Percentiles rank a stretch among this genome's conserved stretches.
phyloP scores from a whole-genome alignment of 2,113 vertebrate species.

The Lampris incognitus region DNA sequence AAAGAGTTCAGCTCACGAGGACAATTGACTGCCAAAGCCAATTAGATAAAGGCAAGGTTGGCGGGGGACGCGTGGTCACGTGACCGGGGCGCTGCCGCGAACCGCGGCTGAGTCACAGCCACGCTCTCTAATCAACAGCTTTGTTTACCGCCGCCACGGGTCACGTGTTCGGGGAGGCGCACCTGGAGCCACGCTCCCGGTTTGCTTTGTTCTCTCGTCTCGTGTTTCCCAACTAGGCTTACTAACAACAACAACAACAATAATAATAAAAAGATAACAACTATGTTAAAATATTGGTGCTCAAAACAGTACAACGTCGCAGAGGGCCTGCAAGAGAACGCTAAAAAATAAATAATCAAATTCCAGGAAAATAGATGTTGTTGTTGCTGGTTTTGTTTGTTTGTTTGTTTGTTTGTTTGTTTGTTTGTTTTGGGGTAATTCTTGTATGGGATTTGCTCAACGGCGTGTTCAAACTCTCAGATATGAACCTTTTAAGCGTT shows the following conservation, averaged over 20 bases:
- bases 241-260: no score
- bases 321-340: not conserved
- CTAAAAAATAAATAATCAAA: not conserved
- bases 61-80: slow-evolving; percentile 49
- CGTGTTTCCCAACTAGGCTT: no score
- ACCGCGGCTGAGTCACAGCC: slow-evolving; percentile 61
- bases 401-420: no score
- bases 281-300: slow-evolving; percentile 59
- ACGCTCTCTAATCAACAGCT: slow-evolving; percentile 62
- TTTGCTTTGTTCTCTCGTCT: slow-evolving; percentile 48
- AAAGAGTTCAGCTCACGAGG: slow-evolving; percentile 27
- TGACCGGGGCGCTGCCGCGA: slow-evolving; percentile 49
- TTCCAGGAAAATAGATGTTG: no score
- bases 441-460: no score
- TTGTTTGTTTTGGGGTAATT: no score
- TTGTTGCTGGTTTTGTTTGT: no score
- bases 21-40: slow-evolving; percentile 38
- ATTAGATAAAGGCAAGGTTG: slow-evolving; percentile 38
- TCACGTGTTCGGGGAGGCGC: slow-evolving; percentile 63
- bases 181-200: slow-evolving; percentile 46
- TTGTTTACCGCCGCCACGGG: slow-evolving; percentile 76
- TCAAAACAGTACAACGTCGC: slow-evolving; percentile 54
- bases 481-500: no score
- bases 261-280: slow-evolving; percentile 50
- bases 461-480: no score